Evolutionary conservation across 92 coral and sea anemone genomes (phyloP).

Genomic region (Epizoanthus scotinus): DNA sequence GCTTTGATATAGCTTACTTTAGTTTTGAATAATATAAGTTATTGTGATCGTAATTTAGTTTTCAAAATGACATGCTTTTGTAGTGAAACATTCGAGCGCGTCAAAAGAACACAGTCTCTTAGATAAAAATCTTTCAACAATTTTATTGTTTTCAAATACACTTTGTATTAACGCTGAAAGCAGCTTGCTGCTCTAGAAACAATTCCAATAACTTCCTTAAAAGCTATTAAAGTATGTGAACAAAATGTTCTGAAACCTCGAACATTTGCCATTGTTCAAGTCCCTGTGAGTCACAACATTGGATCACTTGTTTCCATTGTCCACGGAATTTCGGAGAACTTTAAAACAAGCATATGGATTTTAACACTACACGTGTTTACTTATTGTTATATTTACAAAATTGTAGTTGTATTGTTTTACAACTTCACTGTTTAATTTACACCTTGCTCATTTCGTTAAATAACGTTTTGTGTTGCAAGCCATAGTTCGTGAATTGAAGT

Average conservation of each 20-base stretch:
- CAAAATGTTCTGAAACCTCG: background rate
- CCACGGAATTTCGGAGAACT: conserved; percentile 9
- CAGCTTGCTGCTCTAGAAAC: background rate
- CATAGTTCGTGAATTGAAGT: background rate
- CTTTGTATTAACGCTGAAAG: background rate
- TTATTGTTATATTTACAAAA: conserved; percentile 38
- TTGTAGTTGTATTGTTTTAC: background rate
- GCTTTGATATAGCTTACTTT: conserved; percentile 1
- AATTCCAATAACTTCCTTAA: background rate
- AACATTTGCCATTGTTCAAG: background rate
- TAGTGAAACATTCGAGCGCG: conserved; percentile 16
- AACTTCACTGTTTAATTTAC: background rate
- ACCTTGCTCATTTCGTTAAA: conserved; percentile 32
- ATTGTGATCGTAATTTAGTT: background rate
- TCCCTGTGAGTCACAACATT: conserved; percentile 1
- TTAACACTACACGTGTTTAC: conserved; percentile 35
- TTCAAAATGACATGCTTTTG: conserved; percentile 14
- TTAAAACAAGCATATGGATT: conserved; percentile 36
- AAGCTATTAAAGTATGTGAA: background rate
- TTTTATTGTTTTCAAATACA: conserved; percentile 22
- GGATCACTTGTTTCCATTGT: background rate
- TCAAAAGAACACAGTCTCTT: conserved; percentile 11
- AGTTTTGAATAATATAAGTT: background rate
- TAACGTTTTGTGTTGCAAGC: background rate
- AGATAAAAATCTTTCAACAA: conserved; percentile 9